phyloP scores from a whole-genome alignment of 2,113 vertebrate species.

The Scopus umbretta region DNA sequence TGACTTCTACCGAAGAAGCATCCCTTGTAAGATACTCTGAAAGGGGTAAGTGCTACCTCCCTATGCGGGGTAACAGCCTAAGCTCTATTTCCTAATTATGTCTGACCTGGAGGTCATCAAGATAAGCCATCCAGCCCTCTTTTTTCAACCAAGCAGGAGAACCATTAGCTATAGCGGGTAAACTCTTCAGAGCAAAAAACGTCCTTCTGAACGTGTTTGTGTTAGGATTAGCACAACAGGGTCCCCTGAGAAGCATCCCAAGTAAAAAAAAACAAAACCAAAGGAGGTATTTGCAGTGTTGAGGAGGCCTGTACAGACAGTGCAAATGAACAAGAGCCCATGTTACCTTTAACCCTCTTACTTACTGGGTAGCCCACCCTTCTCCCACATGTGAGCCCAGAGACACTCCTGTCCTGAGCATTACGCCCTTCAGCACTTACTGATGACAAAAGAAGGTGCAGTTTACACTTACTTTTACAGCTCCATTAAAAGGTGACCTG shows the following conservation, averaged over 20 bases:
- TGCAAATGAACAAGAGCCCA: neutral
- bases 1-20: neutral
- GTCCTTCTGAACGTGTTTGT: neutral
- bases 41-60: neutral
- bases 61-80: neutral
- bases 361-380: conserved; percentile 25
- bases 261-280: neutral
- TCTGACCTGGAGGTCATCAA: neutral
- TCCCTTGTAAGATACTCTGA: neutral
- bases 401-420: conserved; percentile 16
- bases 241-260: neutral
- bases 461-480: conserved; percentile 68
- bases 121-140: neutral
- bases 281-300: neutral
- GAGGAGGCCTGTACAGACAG: neutral
- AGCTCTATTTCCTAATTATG: neutral
- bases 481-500: conserved; percentile 69
- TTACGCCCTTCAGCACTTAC: conserved; percentile 37
- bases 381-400: conserved; percentile 28
- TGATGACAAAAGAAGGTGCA: conserved; percentile 55
- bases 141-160: neutral
- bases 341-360: neutral
- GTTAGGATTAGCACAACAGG: neutral
- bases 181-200: neutral
- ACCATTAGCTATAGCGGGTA: neutral